These are phyloP conservation scores for Mastomys coucha DNA, from an alignment of 2,113 vertebrate species.

Conservation along the genomic window DNA sequence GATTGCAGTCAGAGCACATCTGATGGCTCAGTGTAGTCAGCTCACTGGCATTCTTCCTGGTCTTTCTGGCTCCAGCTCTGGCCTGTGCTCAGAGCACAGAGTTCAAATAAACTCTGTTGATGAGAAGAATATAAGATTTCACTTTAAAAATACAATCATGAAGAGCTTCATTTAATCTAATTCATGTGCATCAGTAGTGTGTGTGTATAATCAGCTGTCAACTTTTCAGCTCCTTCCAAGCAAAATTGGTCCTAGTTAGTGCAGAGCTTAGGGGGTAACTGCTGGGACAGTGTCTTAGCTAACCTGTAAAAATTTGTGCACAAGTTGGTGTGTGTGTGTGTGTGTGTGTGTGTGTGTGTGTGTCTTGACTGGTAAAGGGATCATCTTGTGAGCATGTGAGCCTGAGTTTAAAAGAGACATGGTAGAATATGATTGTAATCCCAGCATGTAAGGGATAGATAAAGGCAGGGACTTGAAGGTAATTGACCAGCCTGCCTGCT, in stretches of 20 bases:
- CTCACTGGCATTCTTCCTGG: neutral
- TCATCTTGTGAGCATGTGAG: neutral
- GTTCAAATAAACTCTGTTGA: conserved; percentile 43
- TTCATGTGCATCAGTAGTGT: neutral
- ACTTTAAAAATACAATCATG: conserved; percentile 37
- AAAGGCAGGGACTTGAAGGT: neutral
- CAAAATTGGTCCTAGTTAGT: neutral
- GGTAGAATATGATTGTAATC: neutral
- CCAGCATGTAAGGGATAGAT: neutral
- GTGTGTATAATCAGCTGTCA: neutral
- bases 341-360: no score
- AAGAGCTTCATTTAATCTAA: neutral
- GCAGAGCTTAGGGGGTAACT: neutral
- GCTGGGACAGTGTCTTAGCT: fast-evolving
- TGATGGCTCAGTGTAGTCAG: no score
- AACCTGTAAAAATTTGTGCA: neutral
- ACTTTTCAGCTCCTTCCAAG: neutral
- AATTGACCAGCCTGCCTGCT: neutral
- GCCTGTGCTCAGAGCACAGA: neutral
- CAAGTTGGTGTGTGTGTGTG: no score
- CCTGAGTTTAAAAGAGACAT: neutral
- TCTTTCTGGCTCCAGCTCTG: neutral
- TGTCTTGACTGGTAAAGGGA: neutral
- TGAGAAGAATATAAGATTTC: conserved; percentile 27
- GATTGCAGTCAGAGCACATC: neutral